phyloP scores from a whole-genome alignment of 2,888 invertebrate genomes.

The Tachystola acroxantha region DNA sequence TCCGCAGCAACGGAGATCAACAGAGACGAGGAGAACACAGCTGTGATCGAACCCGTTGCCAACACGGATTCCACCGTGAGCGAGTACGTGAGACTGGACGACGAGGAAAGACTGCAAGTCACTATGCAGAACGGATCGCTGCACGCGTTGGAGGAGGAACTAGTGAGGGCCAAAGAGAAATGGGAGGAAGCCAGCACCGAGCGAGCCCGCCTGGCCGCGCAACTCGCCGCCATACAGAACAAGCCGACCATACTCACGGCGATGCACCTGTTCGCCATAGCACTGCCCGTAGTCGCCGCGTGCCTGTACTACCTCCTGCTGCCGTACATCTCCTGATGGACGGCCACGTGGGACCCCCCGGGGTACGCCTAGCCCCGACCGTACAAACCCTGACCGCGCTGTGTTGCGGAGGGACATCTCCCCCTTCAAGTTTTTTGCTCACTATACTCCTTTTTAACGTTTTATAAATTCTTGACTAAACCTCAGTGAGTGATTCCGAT shows the following conservation, averaged over 20 bases:
- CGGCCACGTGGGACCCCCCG: constrained; percentile 77
- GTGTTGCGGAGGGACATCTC: constrained; percentile 2
- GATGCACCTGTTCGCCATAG: constrained; percentile 77
- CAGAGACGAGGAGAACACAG: constrained; percentile 22
- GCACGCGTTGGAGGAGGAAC: constrained; percentile 83
- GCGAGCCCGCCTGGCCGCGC: constrained; percentile 78
- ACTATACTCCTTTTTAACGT: constrained; percentile 21
- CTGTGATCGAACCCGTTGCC: constrained; percentile 5
- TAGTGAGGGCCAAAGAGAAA: constrained; percentile 84
- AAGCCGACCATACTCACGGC: constrained; percentile 74
- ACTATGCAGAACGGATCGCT: constrained; percentile 74
- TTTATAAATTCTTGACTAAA: constrained; percentile 16
- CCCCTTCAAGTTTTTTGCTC: constrained; percentile 25
- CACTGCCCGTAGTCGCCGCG: constrained; percentile 77
- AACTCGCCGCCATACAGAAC: constrained; percentile 77
- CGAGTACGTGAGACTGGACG: constrained; percentile 46
- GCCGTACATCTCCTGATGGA: constrained; percentile 80
- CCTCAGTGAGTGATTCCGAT: constrained; percentile 13
- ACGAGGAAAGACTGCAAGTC: constrained; percentile 44
- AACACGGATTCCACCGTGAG: constrained; percentile 11
- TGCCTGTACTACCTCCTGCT: constrained; percentile 79
- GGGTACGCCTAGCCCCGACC: constrained; percentile 50
- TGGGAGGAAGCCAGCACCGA: constrained; percentile 82
- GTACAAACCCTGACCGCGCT: background rate
- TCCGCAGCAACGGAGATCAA: constrained; percentile 57